Evolutionary conservation across 2,113 vertebrate genomes (phyloP), one percentile per base, ranked within the genome.

Genomic region (Ondatra zibethicus): DNA sequence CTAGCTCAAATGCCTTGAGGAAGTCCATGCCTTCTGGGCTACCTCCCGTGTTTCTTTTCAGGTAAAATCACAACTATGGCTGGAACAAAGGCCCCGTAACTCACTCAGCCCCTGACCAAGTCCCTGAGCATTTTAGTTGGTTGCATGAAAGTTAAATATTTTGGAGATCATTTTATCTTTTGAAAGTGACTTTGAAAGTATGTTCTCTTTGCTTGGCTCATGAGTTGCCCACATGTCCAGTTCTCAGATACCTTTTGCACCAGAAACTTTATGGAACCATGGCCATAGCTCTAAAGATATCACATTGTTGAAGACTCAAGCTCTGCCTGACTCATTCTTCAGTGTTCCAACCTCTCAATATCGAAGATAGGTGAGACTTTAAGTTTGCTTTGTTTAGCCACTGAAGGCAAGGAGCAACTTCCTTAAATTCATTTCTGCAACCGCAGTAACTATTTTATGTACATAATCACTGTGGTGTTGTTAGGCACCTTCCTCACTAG

Each of bases 31-130:
- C 17, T 61, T 58, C 25, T 2, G 10, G 7, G 31, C 3, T 14
- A 2, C 31, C 55, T 47, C 31, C 10, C 11, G 5, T 36, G 70
- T 42, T 31, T 27, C 16, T 14, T 63, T 13, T 10, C 12, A 47
- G 16, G 6, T 27, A 7, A 42, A 27, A 23, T 39, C 31, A 0
- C 3, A 70, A 1, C 75, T 1, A 0, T 14, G 58, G 10, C 8
- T 16, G 47, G 6, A 82, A 89, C 36, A 1, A 6, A 7, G 21
- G 2, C 65, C 1, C 14, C 45, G 10, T 3, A n/a, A 6, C 3
- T 73, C 55, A 33, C 2, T 63, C 4, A 52, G 4, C 13, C 29
- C 7, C 17, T 8, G 42, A 23, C 11, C n/a, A 31, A 23, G 68
- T 14, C 23, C 39, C 33, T 47, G 3, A 81, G 10, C 1, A 3